Percentiles rank a stretch among this genome's conserved stretches.
Evolutionary conservation across 2,888 invertebrate species (phyloP).

Genomic region (Melipona bicolor): DNA sequence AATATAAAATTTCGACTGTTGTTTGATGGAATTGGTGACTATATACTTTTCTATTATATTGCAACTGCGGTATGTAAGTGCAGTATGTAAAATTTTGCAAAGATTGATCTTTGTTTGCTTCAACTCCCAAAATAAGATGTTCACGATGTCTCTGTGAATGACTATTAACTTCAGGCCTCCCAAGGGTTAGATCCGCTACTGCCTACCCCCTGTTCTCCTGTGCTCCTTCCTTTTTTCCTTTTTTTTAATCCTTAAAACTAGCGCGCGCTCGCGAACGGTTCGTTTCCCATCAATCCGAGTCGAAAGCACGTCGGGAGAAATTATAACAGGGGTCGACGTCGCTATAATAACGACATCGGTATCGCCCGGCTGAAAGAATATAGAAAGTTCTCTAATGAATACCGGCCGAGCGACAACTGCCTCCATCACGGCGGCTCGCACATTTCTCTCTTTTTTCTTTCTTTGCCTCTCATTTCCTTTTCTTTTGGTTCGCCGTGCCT

Average conservation of each 20-base stretch:
- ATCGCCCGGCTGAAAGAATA: constrained; percentile 38
- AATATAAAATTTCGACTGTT: too few species aligned
- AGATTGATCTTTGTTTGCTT: too few species aligned
- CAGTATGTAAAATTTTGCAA: too few species aligned
- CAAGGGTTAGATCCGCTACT: too few species aligned
- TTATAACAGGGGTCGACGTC: constrained; percentile 57
- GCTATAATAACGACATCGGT: constrained; percentile 53
- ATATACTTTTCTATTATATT: too few species aligned
- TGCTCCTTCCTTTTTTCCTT: constrained; percentile 24
- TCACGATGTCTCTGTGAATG: too few species aligned
- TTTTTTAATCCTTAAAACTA: constrained; percentile 26
- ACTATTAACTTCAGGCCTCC: too few species aligned
- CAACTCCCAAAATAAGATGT: too few species aligned
- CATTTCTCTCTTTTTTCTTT: not conserved
- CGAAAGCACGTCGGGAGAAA: constrained; percentile 44
- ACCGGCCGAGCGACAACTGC: not conserved
- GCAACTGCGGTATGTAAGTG: too few species aligned
- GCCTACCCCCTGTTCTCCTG: not conserved
- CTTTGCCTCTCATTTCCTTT: too few species aligned
- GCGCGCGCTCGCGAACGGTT: constrained; percentile 9
- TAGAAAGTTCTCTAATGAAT: constrained; percentile 45
- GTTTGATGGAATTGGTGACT: too few species aligned
- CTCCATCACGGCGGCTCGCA: not conserved
- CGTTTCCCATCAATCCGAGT: constrained; percentile 44
- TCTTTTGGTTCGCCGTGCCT: not conserved